These are phyloP conservation scores for Leptarthrus brevirostris DNA, from an alignment of 2,888 invertebrate species.

Conservation along the genomic window DNA sequence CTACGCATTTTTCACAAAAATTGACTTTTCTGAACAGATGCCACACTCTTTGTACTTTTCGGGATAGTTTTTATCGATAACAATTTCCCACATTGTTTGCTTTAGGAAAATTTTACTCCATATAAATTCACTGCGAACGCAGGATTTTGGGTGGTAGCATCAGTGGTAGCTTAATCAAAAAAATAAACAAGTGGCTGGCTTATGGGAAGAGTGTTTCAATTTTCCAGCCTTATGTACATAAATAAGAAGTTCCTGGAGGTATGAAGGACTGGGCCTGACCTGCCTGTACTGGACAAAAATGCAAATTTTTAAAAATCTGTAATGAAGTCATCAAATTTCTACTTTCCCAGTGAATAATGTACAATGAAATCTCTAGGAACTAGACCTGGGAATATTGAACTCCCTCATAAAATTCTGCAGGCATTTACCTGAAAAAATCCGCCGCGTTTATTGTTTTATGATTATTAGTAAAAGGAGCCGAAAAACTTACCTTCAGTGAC, in stretches of 20 bases:
- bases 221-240: no score
- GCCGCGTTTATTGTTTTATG: constrained; percentile 27
- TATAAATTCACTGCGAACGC: background rate
- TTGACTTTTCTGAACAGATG: constrained; percentile 18
- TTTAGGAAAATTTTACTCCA: constrained; percentile 18
- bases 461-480: constrained; percentile 33
- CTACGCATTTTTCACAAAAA: constrained; percentile 5
- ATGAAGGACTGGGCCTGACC: no score
- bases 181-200: background rate
- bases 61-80: background rate
- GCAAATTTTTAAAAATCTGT: no score
- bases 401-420: constrained; percentile 21
- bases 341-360: no score
- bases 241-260: no score
- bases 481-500: background rate
- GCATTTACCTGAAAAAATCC: background rate
- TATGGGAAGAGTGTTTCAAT: no score
- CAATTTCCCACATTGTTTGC: background rate
- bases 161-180: constrained; percentile 19
- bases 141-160: background rate
- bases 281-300: no score
- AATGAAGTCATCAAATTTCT: no score
- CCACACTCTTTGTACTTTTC: background rate
- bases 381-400: background rate
- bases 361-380: no score